A percentile compares a stretch with the other conserved stretches of the same genome.
phyloP scores from a whole-genome alignment of 2,113 vertebrate species.

The Ibidorhyncha struthersii region DNA sequence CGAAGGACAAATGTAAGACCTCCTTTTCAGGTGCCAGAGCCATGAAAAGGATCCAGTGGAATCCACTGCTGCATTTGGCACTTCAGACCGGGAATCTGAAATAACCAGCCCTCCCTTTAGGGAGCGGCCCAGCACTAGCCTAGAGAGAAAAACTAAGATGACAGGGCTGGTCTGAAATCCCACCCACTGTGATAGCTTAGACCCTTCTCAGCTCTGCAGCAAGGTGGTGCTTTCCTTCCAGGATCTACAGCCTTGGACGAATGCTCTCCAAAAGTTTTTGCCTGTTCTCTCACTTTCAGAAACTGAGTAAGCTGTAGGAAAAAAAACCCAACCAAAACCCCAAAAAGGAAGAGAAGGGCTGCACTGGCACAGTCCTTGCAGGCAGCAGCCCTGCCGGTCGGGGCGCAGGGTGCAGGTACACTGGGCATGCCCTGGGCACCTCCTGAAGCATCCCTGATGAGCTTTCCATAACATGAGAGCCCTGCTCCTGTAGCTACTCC shows the following conservation, averaged over 20 bases:
- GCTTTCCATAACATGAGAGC: accelerated
- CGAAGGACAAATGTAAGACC: neutral
- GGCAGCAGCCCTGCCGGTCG: too few species aligned
- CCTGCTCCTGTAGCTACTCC: neutral
- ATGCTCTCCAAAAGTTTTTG: neutral
- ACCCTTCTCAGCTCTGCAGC: neutral
- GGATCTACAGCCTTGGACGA: neutral
- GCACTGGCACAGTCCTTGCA: too few species aligned
- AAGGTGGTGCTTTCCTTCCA: neutral
- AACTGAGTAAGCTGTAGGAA: neutral
- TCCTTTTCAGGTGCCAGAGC: neutral
- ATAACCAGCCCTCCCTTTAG: neutral
- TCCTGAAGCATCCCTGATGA: neutral
- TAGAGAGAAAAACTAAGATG: neutral
- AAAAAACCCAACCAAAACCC: neutral
- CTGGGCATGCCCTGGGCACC: neutral
- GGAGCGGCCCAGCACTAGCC: neutral
- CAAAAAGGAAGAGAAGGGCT: neutral
- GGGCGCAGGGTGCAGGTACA: neutral
- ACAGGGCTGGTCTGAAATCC: neutral
- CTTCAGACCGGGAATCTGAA: neutral
- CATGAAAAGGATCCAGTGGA: neutral
- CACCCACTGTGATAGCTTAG: neutral
- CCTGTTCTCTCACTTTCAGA: neutral
- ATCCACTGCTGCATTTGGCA: neutral